Percentiles rank a stretch among this genome's conserved stretches.
Conservation (phyloP, 2,113 vertebrate genomes). For the Engystomops pustulosus region DNA sequence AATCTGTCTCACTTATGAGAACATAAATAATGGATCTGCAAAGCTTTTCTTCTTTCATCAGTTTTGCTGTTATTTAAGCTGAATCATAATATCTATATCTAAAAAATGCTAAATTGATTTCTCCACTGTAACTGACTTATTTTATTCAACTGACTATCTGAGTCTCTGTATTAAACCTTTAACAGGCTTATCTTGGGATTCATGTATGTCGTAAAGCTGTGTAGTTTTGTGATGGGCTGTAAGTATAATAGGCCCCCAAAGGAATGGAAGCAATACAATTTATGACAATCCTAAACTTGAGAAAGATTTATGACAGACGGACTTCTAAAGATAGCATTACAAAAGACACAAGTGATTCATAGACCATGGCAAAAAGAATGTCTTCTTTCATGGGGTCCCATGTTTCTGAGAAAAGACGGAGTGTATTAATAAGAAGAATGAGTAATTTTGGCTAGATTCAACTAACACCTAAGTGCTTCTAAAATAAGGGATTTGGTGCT, state of each 20-base stretch:
- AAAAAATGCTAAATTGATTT: not conserved
- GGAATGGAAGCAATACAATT: conserved; percentile 9
- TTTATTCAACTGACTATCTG: not conserved
- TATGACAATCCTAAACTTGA: conserved; percentile 9
- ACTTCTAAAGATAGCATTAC: conserved; percentile 33
- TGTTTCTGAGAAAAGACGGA: not conserved
- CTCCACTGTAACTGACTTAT: not conserved
- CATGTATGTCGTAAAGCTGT: not conserved
- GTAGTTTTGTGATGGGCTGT: conserved; percentile 4
- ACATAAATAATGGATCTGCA: too few species aligned
- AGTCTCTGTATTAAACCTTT: conserved; percentile 22
- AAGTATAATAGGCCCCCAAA: conserved; percentile 38
- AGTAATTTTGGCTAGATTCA: not conserved
- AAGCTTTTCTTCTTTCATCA: too few species aligned
- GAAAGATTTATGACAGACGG: conserved; percentile 28
- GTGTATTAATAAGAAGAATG: not conserved
- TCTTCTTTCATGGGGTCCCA: not conserved
- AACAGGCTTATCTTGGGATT: not conserved
- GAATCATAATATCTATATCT: too few species aligned
- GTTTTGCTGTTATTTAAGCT: too few species aligned
- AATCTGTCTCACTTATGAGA: too few species aligned
- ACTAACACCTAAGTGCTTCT: not conserved
- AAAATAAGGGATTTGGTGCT: not conserved
- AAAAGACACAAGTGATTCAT: conserved; percentile 5
- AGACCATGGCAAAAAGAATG: not conserved